A percentile compares a stretch with the other conserved stretches of the same genome.
phyloP scores from a whole-genome alignment of 2,888 invertebrate genomes.

The Sinhomidia bicolor region DNA sequence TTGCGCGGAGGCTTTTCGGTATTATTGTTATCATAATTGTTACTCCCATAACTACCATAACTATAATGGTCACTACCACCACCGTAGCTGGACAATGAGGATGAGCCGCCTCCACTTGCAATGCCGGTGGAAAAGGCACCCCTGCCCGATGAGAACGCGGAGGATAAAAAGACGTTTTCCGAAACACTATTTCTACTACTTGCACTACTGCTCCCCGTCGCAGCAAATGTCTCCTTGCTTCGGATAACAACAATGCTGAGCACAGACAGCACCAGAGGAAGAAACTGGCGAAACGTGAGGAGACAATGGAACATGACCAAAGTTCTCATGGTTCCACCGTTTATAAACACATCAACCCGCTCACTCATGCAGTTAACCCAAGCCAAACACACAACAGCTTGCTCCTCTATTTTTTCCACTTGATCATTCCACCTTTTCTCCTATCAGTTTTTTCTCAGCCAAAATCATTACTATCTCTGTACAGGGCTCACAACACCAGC shows the following conservation, averaged over 20 bases:
- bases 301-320: constrained; percentile 58
- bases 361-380: constrained; percentile 35
- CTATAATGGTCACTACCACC: constrained; percentile 3
- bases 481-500: too few species aligned
- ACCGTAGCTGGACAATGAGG: constrained; percentile 6
- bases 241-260: constrained; percentile 38
- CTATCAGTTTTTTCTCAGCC: too few species aligned
- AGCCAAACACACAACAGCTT: not conserved
- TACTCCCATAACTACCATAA: constrained; percentile 30
- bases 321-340: constrained; percentile 66
- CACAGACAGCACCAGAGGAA: constrained; percentile 52
- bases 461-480: not conserved
- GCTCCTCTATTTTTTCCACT: not conserved
- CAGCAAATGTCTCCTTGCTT: constrained; percentile 37
- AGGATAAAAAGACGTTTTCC: not conserved
- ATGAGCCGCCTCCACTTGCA: not conserved
- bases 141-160: not conserved
- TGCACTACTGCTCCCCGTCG: not conserved
- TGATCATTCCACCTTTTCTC: too few species aligned
- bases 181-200: not conserved
- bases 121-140: not conserved
- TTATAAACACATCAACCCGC: constrained; percentile 10
- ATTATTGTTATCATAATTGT: constrained; percentile 51
- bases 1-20: constrained; percentile 82
- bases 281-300: constrained; percentile 58